These are phyloP conservation scores for Acanthococcus lagerstroemiae DNA, from an alignment of 2,888 invertebrate genomes.

Conservation along the genomic window DNA sequence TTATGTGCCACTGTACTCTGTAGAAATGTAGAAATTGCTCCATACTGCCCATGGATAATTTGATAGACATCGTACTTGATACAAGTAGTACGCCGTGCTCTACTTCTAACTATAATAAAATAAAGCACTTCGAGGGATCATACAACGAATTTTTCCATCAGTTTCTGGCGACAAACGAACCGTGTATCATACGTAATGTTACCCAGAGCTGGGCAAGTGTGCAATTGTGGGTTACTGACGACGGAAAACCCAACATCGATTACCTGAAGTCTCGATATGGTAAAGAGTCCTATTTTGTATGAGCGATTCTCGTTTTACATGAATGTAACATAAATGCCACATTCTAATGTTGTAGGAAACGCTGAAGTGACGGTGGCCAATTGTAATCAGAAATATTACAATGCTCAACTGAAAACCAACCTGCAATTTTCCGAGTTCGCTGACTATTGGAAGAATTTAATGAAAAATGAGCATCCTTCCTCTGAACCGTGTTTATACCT, in stretches of 20 bases:
- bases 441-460: constrained; percentile 54
- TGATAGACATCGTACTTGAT: too few relatives aligned
- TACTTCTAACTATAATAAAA: too few relatives aligned
- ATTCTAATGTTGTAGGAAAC: constrained; percentile 44
- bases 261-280: constrained; percentile 51
- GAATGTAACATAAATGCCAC: neutral
- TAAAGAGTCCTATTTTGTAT: too few relatives aligned
- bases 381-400: constrained; percentile 61
- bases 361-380: constrained; percentile 67
- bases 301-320: too few relatives aligned
- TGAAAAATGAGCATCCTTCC: constrained; percentile 42
- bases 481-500: constrained; percentile 57
- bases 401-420: constrained; percentile 60
- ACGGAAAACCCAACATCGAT: constrained; percentile 51
- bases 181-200: constrained; percentile 58
- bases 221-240: constrained; percentile 50
- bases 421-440: constrained; percentile 62
- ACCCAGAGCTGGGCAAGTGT: constrained; percentile 55
- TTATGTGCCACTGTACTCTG: too few relatives aligned
- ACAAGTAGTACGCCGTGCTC: too few relatives aligned
- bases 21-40: too few relatives aligned
- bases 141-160: constrained; percentile 43
- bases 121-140: neutral
- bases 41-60: too few relatives aligned
- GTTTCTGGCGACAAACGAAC: constrained; percentile 49